Evolutionary conservation across 2,888 invertebrate genomes (phyloP).

Genomic region (Latrodectus hesperus): DNA sequence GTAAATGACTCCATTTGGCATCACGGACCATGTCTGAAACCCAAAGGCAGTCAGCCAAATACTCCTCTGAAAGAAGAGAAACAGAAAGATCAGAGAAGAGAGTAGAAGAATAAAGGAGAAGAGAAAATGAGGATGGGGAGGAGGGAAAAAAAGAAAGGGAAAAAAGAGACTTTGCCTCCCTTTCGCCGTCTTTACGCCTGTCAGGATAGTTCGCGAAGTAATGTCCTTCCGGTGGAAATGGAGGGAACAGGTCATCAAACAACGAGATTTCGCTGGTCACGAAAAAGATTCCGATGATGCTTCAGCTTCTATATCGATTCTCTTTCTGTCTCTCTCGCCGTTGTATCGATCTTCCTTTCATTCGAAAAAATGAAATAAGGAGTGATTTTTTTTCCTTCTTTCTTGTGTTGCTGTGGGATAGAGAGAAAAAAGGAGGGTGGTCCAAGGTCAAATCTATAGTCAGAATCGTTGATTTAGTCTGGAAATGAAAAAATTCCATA

Average conservation of each 20-base stretch:
- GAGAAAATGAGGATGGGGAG: slow-evolving; percentile 10
- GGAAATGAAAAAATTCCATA: background rate
- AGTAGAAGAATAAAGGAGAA: background rate
- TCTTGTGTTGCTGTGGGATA: slow-evolving; percentile 36
- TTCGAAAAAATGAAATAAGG: slow-evolving; percentile 6
- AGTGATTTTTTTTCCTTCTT: background rate
- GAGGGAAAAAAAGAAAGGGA: slow-evolving; percentile 24
- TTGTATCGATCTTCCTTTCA: slow-evolving; percentile 30
- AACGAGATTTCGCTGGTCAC: slow-evolving; percentile 66
- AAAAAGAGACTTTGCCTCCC: slow-evolving; percentile 11
- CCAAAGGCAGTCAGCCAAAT: slow-evolving; percentile 67
- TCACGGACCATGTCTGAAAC: slow-evolving; percentile 64
- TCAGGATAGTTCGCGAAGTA: slow-evolving; percentile 64
- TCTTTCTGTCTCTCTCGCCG: background rate
- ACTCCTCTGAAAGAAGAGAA: slow-evolving; percentile 52
- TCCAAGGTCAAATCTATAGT: slow-evolving; percentile 54
- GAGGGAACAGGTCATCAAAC: slow-evolving; percentile 68
- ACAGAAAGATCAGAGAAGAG: slow-evolving; percentile 18
- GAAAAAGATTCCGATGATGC: slow-evolving; percentile 68
- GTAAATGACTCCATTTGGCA: slow-evolving; percentile 69
- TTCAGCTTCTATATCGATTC: slow-evolving; percentile 62
- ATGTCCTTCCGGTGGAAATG: slow-evolving; percentile 69
- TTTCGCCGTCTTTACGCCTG: slow-evolving; percentile 64
- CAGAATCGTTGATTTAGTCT: slow-evolving; percentile 58
- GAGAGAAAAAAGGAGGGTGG: background rate